Conservation (phyloP, 2,113 vertebrate genomes). For the Steatornis caripensis region DNA sequence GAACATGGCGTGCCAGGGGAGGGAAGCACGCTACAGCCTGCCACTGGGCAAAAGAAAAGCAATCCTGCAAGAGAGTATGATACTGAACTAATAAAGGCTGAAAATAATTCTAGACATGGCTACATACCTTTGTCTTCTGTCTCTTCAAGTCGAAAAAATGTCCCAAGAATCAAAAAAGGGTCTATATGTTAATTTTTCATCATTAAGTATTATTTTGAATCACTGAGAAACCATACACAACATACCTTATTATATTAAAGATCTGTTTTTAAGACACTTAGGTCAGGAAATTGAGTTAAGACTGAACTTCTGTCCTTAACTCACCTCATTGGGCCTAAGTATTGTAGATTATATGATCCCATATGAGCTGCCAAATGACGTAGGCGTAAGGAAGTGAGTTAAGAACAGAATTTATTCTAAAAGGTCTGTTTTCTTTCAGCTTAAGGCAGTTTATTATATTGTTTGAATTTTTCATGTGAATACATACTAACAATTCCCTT, state of each 20-base stretch:
- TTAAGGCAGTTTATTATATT: not conserved
- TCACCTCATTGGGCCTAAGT: not conserved
- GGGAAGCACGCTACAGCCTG: not conserved
- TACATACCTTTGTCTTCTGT: not conserved
- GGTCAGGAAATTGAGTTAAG: constrained; percentile 13
- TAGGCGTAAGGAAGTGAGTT: constrained; percentile 19
- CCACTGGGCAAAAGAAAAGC: not conserved
- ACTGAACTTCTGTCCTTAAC: constrained; percentile 29
- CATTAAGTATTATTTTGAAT: not conserved
- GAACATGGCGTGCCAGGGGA: not conserved
- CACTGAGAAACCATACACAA: not conserved
- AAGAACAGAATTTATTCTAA: constrained; percentile 18
- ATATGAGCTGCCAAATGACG: not conserved
- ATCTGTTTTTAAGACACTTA: constrained; percentile 5
- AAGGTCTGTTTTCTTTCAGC: not conserved
- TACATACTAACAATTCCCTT: not conserved
- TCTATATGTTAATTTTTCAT: not conserved
- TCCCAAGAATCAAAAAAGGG: not conserved
- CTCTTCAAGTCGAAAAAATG: accelerated
- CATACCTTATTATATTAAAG: not conserved
- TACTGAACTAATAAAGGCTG: not conserved
- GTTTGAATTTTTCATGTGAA: not conserved
- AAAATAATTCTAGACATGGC: not conserved
- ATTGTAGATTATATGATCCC: not conserved
- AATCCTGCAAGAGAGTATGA: not conserved